phyloP scores from a whole-genome alignment of 2,797 vertebrate genomes.

The Anolis apletophallus region DNA sequence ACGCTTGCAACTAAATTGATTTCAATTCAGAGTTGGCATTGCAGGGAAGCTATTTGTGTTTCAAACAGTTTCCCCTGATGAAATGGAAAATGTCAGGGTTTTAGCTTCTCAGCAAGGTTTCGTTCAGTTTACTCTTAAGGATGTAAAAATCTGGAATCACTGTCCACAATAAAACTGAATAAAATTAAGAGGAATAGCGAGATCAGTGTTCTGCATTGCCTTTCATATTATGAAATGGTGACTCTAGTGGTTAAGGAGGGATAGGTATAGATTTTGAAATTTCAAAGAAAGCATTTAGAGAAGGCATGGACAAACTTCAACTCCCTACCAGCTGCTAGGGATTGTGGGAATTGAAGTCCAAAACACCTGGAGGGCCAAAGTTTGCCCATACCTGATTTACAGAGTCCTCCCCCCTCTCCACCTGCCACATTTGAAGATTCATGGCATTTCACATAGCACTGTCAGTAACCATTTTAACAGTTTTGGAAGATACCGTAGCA shows the following conservation, averaged over 20 bases:
- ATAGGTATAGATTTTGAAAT: not conserved
- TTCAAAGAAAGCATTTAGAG: not conserved
- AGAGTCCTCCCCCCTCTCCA: not conserved
- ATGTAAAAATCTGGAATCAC: not conserved
- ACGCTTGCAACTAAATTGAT: not conserved
- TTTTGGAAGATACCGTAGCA: not conserved
- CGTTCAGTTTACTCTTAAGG: not conserved
- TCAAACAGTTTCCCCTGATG: slow-evolving; percentile 25
- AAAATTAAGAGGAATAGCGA: not conserved
- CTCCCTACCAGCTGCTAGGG: too few relatives aligned
- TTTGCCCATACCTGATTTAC: not conserved
- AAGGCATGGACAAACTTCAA: too few relatives aligned
- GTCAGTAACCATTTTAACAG: not conserved
- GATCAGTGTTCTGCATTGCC: not conserved
- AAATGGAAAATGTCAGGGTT: not conserved
- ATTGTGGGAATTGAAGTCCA: too few relatives aligned
- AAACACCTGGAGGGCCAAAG: too few relatives aligned
- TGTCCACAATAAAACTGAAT: not conserved
- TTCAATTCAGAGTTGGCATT: slow-evolving; percentile 26
- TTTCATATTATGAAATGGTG: not conserved
- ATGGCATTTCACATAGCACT: not conserved
- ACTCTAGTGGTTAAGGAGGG: not conserved
- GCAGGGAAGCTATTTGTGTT: slow-evolving; percentile 15
- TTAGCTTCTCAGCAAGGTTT: not conserved
- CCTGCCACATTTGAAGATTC: not conserved